These are phyloP conservation scores for Galbula dea DNA, from an alignment of 2,113 vertebrate genomes.

Conservation along the genomic window DNA sequence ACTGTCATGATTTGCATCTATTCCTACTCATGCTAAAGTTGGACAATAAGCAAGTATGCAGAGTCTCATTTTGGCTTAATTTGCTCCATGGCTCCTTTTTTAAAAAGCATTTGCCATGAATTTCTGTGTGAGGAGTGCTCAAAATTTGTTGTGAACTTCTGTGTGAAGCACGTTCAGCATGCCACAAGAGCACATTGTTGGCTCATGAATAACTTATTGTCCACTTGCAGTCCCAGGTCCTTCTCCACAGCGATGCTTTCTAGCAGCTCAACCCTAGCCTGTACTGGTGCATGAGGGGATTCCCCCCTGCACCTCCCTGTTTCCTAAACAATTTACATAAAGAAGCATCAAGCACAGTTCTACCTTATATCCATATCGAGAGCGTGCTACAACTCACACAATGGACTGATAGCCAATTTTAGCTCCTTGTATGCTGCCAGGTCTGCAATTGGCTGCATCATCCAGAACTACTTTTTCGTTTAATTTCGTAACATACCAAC, in stretches of 20 bases:
- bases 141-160: too few relatives aligned
- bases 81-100: background rate
- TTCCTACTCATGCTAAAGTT: background rate
- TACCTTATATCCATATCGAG: too few relatives aligned
- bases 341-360: background rate
- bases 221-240: too few relatives aligned
- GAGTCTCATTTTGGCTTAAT: background rate
- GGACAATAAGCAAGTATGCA: background rate
- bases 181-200: too few relatives aligned
- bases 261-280: too few relatives aligned
- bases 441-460: background rate
- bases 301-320: background rate
- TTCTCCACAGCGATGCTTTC: too few relatives aligned
- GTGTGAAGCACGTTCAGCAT: too few relatives aligned
- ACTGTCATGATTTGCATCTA: background rate
- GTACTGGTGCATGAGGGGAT: too few relatives aligned
- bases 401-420: rapidly evolving
- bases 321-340: background rate
- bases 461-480: too few relatives aligned
- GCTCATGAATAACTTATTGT: too few relatives aligned
- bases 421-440: rapidly evolving
- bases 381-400: background rate
- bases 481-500: rapidly evolving
- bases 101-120: background rate
- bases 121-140: background rate